Evolutionary conservation across 2,888 invertebrate species (phyloP).

Genomic region (Apodemia mormo): DNA sequence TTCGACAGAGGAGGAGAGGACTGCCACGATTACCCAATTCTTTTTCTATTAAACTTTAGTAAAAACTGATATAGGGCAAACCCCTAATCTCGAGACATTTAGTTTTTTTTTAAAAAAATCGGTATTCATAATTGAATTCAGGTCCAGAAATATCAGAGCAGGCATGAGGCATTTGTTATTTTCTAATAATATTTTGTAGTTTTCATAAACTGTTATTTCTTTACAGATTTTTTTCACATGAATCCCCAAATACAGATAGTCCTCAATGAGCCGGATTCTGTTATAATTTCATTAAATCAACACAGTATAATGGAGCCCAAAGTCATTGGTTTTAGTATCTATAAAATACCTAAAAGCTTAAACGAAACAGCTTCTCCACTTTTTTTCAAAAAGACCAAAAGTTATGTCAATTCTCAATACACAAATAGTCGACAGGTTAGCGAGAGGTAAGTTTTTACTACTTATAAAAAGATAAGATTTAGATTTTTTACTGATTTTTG

Average conservation of each 20-base stretch:
- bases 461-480: background rate
- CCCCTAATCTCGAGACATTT: too few relatives aligned
- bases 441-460: conserved; percentile 51
- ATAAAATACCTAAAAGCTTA: conserved; percentile 85
- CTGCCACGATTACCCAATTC: too few relatives aligned
- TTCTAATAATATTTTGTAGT: conserved; percentile 4
- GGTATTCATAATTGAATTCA: too few relatives aligned
- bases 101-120: too few relatives aligned
- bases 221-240: conserved; percentile 92
- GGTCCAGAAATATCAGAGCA: too few relatives aligned
- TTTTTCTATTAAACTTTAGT: too few relatives aligned
- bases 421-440: conserved; percentile 95
- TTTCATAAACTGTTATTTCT: background rate
- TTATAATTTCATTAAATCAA: conserved; percentile 92
- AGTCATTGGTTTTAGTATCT: conserved; percentile 95
- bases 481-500: too few relatives aligned
- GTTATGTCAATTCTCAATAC: conserved; percentile 93
- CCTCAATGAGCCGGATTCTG: conserved; percentile 83
- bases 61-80: too few relatives aligned
- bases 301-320: conserved; percentile 96
- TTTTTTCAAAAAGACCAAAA: conserved; percentile 93
- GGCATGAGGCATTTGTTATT: background rate
- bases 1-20: too few relatives aligned
- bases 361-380: conserved; percentile 89
- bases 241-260: conserved; percentile 94